Evolutionary conservation across 2,888 invertebrate genomes (phyloP).

Genomic region (Adineta ricciae): DNA sequence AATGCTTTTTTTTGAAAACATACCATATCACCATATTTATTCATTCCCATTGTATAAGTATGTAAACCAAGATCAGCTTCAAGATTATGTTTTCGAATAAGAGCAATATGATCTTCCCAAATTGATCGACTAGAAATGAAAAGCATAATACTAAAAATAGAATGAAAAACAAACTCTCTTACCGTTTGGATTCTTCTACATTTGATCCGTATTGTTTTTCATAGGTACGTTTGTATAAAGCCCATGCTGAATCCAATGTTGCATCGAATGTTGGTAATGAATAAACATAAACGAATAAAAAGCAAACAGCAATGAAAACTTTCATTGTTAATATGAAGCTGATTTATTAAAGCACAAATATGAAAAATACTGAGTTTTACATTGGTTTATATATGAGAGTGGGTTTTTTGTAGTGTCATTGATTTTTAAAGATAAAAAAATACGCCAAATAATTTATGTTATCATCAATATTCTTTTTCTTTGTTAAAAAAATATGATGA

Average conservation of each 20-base stretch:
- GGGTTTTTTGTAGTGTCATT: too few species aligned
- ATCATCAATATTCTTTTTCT: too few species aligned
- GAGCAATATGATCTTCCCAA: too few species aligned
- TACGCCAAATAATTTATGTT: too few species aligned
- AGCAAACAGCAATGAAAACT: background rate
- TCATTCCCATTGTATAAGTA: conserved; percentile 8
- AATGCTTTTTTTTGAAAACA: conserved; percentile 40
- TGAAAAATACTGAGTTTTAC: too few species aligned
- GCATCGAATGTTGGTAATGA: background rate
- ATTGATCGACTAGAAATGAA: conserved; percentile 17
- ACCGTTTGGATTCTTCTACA: background rate
- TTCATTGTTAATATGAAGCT: background rate
- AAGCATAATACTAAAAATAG: too few species aligned
- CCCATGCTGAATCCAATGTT: background rate
- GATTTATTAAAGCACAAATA: too few species aligned
- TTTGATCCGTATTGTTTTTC: too few species aligned
- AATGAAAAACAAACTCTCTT: background rate
- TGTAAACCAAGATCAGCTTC: conserved; percentile 21
- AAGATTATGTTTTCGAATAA: conserved; percentile 2
- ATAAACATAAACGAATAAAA: background rate
- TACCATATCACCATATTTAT: conserved; percentile 53
- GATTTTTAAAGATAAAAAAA: too few species aligned
- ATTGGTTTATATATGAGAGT: too few species aligned
- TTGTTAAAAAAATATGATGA: too few species aligned
- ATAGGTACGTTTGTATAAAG: background rate